phyloP scores from a whole-genome alignment of 2,888 invertebrate genomes.

The Phania funesta region DNA sequence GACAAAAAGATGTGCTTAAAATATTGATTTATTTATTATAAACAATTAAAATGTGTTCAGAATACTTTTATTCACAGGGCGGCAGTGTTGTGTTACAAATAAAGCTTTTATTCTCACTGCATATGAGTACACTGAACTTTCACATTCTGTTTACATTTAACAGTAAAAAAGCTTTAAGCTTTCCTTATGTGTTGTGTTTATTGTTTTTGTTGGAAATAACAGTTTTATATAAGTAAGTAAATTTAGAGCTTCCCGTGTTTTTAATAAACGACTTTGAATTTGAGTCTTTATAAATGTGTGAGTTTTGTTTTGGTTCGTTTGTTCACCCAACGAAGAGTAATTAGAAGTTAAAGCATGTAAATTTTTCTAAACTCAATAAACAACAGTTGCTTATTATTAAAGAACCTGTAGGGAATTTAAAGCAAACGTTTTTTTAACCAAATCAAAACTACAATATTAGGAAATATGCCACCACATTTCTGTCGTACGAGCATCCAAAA shows the following conservation, averaged over 20 bases:
- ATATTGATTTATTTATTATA: background rate
- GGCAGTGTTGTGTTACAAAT: background rate
- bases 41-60: background rate
- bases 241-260: conserved; percentile 48
- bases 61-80: background rate
- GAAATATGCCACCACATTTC: background rate
- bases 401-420: too few species aligned
- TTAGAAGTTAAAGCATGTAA: background rate
- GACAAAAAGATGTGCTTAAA: background rate
- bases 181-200: background rate
- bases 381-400: too few species aligned
- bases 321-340: background rate
- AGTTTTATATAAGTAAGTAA: conserved; percentile 3
- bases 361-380: too few species aligned
- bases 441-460: too few species aligned
- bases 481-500: background rate
- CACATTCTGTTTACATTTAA: background rate
- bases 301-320: background rate
- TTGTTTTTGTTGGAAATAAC: conserved; percentile 35
- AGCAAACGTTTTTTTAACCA: too few species aligned
- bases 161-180: conserved; percentile 5
- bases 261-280: background rate
- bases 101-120: conserved; percentile 25
- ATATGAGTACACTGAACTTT: background rate
- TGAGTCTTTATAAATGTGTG: background rate